These are phyloP conservation scores for Cryptotermes secundus DNA, from an alignment of 1,140 invertebrate genomes.

Conservation along the genomic window DNA sequence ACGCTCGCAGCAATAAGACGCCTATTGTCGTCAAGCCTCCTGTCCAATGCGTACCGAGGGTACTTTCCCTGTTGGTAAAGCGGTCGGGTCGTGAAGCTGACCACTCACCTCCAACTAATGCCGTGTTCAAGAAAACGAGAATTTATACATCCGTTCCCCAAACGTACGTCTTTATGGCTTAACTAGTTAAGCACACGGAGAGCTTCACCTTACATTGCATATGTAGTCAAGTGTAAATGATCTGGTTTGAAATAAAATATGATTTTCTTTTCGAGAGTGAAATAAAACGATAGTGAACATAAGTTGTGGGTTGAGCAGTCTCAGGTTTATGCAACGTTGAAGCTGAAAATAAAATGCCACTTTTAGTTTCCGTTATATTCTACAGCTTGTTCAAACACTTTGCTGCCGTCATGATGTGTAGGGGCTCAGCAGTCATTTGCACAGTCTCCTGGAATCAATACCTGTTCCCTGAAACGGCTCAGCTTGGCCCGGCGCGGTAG, in stretches of 20 bases:
- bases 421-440: background rate
- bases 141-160: too few species aligned
- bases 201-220: too few species aligned
- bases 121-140: too few species aligned
- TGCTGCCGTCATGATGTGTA: background rate
- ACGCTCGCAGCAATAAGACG: too few species aligned
- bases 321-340: background rate
- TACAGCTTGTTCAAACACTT: background rate
- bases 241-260: background rate
- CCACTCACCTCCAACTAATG: too few species aligned
- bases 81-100: too few species aligned
- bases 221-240: background rate
- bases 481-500: background rate
- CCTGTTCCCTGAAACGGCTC: background rate
- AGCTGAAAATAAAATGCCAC: background rate
- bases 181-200: too few species aligned
- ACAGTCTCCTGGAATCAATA: background rate
- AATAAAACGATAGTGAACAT: background rate
- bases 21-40: too few species aligned
- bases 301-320: too few species aligned
- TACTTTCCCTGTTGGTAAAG: too few species aligned
- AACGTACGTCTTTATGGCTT: too few species aligned
- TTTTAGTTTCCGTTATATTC: background rate
- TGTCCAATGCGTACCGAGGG: too few species aligned
- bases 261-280: background rate